Evolutionary conservation across 2,888 invertebrate species (phyloP), one percentile per base, ranked within the genome.

Genomic region (Salpingus planirostris): DNA sequence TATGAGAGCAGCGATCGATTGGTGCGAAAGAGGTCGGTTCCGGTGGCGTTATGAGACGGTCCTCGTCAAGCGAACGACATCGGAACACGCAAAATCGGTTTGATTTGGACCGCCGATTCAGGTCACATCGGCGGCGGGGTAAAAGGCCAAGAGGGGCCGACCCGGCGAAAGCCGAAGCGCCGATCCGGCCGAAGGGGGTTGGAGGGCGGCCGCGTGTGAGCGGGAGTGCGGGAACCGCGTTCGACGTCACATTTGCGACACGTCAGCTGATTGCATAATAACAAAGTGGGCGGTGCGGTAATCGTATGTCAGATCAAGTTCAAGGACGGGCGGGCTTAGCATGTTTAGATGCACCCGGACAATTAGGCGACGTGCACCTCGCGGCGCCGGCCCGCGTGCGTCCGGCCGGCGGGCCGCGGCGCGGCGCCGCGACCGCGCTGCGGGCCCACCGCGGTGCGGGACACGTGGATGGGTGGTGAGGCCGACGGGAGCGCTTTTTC

Each of bases 201-300:
- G 39, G 33, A 42, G 38, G 42, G 36, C 31, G 42, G 36, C 26
- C 32, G 36, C 36, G 39, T 39, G 33, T 38, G 36, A 30, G 39
- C 40, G 45, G 30, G 38, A 41, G 45, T 40, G 40, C 44, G 49
- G 54, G 45, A 52, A 54, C 46, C 18, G n/a, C 46, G 48, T 45
- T 55, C 53, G 56, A 59, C 60, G 59, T 59, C 58, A 58, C 57
- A 52, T 54, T 56, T 56, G 52, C 52, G 55, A 59, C 57, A 60
- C 58, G 60, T 60, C 62, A 63, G 61, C 62, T 60, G 61, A 61
- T 60, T 62, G 60, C 57, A 62, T 60, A 62, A 59, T 59, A 57
- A 58, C 55, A 59, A 59, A 59, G 57, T 60, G 57, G 56, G 57
- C 56, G 55, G 57, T 49, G 52, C 46, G 47, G 49, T 56, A 56